phyloP scores from a whole-genome alignment of 2,797 vertebrate species.

The Sebastolobus alascanus region DNA sequence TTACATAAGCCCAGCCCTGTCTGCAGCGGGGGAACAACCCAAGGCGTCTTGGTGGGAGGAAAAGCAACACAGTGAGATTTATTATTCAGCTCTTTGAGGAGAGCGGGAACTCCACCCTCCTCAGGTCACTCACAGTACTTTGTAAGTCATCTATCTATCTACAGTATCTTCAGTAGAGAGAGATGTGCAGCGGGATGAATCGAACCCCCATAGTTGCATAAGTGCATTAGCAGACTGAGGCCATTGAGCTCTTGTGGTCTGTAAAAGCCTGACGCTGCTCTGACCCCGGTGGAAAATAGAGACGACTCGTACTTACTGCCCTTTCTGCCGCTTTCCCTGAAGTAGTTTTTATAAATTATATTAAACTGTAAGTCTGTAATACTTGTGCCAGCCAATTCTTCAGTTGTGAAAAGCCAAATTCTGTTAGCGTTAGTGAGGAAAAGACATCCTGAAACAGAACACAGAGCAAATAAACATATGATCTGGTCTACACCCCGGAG shows the following conservation, averaged over 20 bases:
- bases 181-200: not conserved
- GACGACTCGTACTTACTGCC: not conserved
- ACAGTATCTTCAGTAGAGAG: not conserved
- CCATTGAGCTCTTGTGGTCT: not conserved
- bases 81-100: conserved; percentile 17
- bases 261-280: not conserved
- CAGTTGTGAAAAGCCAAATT: too few species aligned
- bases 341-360: not conserved
- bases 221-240: not conserved
- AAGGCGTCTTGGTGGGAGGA: conserved; percentile 3
- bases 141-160: not conserved
- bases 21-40: conserved; percentile 18
- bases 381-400: too few species aligned
- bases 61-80: conserved; percentile 18
- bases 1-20: conserved; percentile 50
- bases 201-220: not conserved
- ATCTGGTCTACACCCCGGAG: too few species aligned
- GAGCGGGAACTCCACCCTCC: conserved; percentile 5
- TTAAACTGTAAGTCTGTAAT: not conserved
- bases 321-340: not conserved
- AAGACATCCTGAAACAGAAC: too few species aligned
- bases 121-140: not conserved
- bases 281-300: not conserved
- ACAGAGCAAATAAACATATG: too few species aligned
- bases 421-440: too few species aligned